phyloP scores from a whole-genome alignment of 2,113 vertebrate genomes.

The Callipepla californica region DNA sequence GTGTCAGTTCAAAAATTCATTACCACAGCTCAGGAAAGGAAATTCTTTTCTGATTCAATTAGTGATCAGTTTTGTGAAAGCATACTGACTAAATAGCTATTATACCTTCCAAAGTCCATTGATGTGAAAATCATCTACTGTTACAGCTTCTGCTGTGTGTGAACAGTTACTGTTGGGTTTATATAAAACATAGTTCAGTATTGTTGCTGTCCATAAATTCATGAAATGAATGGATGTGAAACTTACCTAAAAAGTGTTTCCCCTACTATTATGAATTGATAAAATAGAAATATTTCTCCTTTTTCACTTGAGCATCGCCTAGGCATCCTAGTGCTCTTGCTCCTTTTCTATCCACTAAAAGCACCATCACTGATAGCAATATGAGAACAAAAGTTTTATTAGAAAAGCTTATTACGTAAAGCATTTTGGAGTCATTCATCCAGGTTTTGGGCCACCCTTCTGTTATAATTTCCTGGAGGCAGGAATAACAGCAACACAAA shows the following conservation, averaged over 20 bases:
- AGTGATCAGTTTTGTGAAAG: neutral
- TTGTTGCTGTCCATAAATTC: neutral
- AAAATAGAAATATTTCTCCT: neutral
- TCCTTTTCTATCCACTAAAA: neutral
- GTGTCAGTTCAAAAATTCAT: neutral
- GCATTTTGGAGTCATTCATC: neutral
- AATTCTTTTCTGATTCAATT: neutral
- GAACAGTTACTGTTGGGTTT: neutral
- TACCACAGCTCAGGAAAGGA: neutral
- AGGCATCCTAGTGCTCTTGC: neutral
- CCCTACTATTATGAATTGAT: neutral
- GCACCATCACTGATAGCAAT: neutral
- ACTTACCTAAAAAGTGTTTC: neutral
- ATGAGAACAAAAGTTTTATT: neutral
- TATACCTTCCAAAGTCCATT: neutral
- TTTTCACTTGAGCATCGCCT: neutral
- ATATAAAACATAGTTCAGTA: neutral
- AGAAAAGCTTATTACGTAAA: neutral
- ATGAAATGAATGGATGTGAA: neutral
- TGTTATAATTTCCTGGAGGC: neutral
- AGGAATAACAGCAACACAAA: neutral
- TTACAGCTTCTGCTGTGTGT: neutral
- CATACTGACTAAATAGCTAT: neutral
- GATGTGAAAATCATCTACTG: neutral
- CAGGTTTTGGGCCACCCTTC: neutral